A percentile compares a stretch with the other conserved stretches of the same genome.
Conservation (phyloP, 2,888 invertebrate genomes). For the Drosophila limbata region DNA sequence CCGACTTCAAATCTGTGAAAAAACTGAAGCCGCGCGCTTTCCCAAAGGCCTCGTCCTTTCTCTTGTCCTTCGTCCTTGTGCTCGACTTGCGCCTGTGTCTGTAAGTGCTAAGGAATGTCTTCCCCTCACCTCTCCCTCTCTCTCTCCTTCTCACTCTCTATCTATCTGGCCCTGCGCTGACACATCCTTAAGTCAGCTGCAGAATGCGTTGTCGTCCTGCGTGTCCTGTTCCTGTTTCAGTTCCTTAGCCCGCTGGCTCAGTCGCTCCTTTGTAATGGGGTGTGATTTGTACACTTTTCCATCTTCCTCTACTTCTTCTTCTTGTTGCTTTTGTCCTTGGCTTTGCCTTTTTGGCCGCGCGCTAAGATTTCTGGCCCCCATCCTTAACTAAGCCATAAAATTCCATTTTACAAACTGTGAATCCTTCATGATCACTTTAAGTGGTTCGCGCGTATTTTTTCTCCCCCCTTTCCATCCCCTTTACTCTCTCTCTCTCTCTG, state of each 20-base stretch:
- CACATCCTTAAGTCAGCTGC: conserved; percentile 7
- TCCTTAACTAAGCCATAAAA: conserved; percentile 81
- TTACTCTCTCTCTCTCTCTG: not conserved
- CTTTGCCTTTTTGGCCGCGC: conserved; percentile 51
- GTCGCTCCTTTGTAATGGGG: conserved; percentile 74
- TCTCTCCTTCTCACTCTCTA: not conserved
- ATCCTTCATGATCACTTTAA: conserved; percentile 85
- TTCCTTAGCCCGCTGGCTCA: conserved; percentile 35
- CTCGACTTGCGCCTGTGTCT: not conserved
- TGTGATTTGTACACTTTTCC: conserved; percentile 81
- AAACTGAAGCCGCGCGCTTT: conserved; percentile 69
- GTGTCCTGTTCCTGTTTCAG: conserved; percentile 42
- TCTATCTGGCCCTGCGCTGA: not conserved
- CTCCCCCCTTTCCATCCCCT: not conserved
- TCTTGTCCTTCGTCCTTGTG: not conserved
- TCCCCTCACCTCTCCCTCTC: conserved; percentile 8
- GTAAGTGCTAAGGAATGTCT: conserved; percentile 45
- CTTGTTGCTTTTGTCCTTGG: conserved; percentile 30
- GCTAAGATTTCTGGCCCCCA: conserved; percentile 32
- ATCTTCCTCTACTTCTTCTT: conserved; percentile 21
- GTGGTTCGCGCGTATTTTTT: conserved; percentile 75
- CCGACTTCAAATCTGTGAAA: conserved; percentile 84
- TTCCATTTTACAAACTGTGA: conserved; percentile 84
- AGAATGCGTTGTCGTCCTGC: conserved; percentile 36
- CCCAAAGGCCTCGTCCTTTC: conserved; percentile 8